phyloP scores from a whole-genome alignment of 2,113 vertebrate species.

The Hymenochirus boettgeri region DNA sequence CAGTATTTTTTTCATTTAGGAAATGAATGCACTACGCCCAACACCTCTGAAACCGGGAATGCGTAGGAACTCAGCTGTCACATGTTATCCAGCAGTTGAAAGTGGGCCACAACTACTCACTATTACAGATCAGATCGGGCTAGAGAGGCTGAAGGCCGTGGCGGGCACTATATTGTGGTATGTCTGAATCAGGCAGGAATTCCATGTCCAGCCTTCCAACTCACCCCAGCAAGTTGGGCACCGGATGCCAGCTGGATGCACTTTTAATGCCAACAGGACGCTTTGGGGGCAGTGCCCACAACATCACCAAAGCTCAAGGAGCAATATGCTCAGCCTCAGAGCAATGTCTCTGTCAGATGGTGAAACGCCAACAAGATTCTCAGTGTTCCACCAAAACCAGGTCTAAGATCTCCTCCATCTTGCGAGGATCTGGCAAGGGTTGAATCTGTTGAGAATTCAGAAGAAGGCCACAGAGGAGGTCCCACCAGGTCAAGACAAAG shows the following conservation, averaged over 20 bases:
- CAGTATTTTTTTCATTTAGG: conserved; percentile 37
- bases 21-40: conserved; percentile 69
- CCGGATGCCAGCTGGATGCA: conserved; percentile 68
- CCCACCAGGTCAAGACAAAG: conserved; percentile 70
- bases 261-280: conserved; percentile 74
- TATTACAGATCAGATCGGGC: conserved; percentile 38
- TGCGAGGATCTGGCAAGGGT: conserved; percentile 62
- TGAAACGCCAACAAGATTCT: conserved; percentile 63
- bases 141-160: conserved; percentile 73
- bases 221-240: conserved; percentile 83
- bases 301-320: conserved; percentile 67
- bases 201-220: conserved; percentile 96
- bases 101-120: conserved; percentile 55
- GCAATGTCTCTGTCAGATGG: conserved; percentile 68
- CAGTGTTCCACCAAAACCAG: conserved; percentile 55
- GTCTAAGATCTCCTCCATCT: conserved; percentile 62
- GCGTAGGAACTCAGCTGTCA: conserved; percentile 65
- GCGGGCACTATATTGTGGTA: conserved; percentile 72
- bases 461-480: conserved; percentile 71
- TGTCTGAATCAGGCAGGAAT: conserved; percentile 88
- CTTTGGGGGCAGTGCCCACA: conserved; percentile 71
- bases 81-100: conserved; percentile 65
- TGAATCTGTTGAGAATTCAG: conserved; percentile 79
- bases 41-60: conserved; percentile 81
- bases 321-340: conserved; percentile 71